phyloP scores from a whole-genome alignment of 2,888 invertebrate genomes.

The Palloptera scutellata region DNA sequence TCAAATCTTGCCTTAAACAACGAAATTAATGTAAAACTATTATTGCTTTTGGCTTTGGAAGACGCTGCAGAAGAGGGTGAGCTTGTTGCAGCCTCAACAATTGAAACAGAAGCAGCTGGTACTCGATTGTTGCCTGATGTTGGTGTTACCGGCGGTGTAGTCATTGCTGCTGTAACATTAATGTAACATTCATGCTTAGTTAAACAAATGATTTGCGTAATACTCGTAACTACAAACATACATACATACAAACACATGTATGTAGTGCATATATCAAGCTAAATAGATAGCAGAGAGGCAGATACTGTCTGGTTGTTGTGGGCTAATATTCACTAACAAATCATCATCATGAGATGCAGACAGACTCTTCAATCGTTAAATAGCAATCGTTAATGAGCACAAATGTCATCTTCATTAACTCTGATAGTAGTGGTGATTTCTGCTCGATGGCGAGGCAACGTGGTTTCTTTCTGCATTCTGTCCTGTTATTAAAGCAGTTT shows the following conservation, averaged over 20 bases:
- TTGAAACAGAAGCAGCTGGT: not conserved
- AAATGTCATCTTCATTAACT: not conserved
- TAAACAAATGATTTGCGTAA: constrained; percentile 27
- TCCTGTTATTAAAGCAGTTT: no score
- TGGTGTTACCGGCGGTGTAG: not conserved
- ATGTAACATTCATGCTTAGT: constrained; percentile 23
- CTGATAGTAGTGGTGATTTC: not conserved
- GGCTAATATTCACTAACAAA: no score
- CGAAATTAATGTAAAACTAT: not conserved
- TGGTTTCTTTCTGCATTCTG: no score
- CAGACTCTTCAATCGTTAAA: no score
- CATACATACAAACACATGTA: not conserved
- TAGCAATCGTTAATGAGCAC: no score
- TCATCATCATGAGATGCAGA: no score
- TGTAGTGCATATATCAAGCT: no score
- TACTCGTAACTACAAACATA: constrained; percentile 6
- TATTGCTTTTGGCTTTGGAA: no score
- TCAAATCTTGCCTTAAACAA: not conserved
- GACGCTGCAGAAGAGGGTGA: no score
- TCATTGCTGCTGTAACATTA: not conserved
- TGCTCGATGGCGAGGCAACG: not conserved
- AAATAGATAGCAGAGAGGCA: no score
- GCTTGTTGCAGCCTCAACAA: not conserved
- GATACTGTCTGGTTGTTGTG: no score
- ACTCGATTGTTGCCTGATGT: not conserved